Percentiles rank a stretch among this genome's conserved stretches.
Conservation (phyloP, 2,888 invertebrate genomes). For the Lasioglossum leucozonium region DNA sequence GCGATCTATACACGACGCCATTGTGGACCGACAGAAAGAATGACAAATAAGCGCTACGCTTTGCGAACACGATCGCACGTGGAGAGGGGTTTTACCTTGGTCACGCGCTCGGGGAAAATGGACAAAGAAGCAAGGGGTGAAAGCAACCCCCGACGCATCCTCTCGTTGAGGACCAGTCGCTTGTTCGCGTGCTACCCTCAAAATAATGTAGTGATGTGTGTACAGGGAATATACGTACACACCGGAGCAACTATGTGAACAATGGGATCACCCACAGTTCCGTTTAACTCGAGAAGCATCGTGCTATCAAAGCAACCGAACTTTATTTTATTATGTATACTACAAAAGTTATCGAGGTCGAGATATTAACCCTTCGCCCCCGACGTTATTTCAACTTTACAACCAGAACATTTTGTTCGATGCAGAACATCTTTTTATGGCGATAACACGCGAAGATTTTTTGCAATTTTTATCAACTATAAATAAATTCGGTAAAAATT, state of each 20-base stretch:
- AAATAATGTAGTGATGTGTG: neutral
- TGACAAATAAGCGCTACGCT: conserved; percentile 32
- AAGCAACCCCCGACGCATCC: conserved; percentile 48
- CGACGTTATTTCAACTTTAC: too few species aligned
- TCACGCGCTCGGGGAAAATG: conserved; percentile 49
- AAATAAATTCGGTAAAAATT: neutral
- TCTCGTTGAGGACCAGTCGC: conserved; percentile 40
- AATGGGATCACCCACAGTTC: neutral
- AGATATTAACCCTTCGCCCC: too few species aligned
- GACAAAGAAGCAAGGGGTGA: conserved; percentile 16
- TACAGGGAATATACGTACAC: neutral
- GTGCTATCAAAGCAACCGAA: neutral
- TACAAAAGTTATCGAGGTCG: too few species aligned
- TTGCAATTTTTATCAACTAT: neutral
- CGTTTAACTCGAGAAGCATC: neutral
- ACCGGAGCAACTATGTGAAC: neutral
- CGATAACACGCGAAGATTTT: neutral
- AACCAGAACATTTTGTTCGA: too few species aligned
- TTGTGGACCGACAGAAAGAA: conserved; percentile 13
- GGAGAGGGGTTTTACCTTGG: conserved; percentile 4
- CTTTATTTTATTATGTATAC: neutral
- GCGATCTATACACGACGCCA: conserved; percentile 42
- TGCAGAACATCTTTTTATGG: too few species aligned
- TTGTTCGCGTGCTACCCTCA: conserved; percentile 43
- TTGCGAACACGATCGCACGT: conserved; percentile 12